Percentiles rank a stretch among this genome's conserved stretches.
phyloP scores from a whole-genome alignment of 2,797 vertebrate genomes.

The Dicrostonyx torquatus region DNA sequence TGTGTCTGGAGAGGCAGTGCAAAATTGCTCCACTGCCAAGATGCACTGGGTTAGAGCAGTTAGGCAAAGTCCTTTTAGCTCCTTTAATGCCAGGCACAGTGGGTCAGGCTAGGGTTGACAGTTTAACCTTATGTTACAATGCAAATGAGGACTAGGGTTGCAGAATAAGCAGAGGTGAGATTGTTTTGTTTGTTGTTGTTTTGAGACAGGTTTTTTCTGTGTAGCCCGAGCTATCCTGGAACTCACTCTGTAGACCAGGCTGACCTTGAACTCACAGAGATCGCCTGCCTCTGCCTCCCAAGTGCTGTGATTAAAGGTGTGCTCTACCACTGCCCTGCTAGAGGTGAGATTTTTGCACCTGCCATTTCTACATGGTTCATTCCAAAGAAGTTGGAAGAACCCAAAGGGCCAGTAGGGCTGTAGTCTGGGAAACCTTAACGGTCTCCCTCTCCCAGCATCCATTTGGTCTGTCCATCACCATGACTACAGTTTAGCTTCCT shows the following conservation, averaged over 20 bases:
- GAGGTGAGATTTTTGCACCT: not conserved
- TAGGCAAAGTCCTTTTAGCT: not conserved
- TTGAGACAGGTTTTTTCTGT: too few relatives aligned
- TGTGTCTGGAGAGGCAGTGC: not conserved
- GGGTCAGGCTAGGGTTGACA: not conserved
- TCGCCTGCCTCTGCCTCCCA: too few relatives aligned
- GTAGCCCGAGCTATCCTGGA: too few relatives aligned
- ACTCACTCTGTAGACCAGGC: too few relatives aligned
- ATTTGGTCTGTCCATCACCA: not conserved
- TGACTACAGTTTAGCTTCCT: not conserved
- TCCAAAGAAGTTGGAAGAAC: slow-evolving; percentile 17
- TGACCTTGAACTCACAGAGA: too few relatives aligned
- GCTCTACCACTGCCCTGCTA: too few relatives aligned
- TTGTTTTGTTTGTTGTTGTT: not conserved
- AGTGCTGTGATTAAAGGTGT: too few relatives aligned
- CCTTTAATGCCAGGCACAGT: not conserved
- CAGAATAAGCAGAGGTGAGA: not conserved
- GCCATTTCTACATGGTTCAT: not conserved
- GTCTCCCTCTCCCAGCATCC: not conserved
- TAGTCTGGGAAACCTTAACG: not conserved
- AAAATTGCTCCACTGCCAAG: not conserved
- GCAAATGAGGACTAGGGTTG: not conserved
- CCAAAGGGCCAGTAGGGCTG: not conserved
- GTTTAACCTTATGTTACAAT: not conserved
- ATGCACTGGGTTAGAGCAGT: not conserved